Conservation (phyloP, 2,797 vertebrate genomes). For the Oreochromis mossambicus region DNA sequence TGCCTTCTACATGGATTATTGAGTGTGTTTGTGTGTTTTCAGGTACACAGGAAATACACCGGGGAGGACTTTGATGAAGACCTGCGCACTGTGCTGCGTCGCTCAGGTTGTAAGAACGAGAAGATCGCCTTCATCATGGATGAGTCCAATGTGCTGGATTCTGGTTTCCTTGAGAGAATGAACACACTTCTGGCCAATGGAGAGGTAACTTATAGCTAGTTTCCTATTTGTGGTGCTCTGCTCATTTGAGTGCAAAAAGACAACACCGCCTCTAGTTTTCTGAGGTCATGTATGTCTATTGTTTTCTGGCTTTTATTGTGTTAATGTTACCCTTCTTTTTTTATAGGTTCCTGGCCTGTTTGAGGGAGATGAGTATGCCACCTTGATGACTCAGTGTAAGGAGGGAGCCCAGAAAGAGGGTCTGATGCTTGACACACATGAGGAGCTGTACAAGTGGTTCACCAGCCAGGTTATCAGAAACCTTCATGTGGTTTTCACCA, state of each 20-base stretch:
- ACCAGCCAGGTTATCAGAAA: constrained; percentile 99
- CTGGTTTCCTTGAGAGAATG: constrained; percentile 98
- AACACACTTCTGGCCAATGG: constrained; percentile 98
- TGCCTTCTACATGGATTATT: not conserved
- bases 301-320: not conserved
- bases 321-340: not conserved
- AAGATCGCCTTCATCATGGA: constrained; percentile 99
- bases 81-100: constrained; percentile 89
- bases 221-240: not conserved
- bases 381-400: constrained; percentile 98
- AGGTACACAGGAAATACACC: constrained; percentile 98
- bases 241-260: not conserved
- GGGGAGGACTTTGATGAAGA: constrained; percentile 99
- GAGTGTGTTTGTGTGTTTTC: not conserved
- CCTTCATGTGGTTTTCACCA: constrained; percentile 98
- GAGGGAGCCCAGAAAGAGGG: constrained; percentile 99
- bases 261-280: not conserved
- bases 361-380: constrained; percentile 97
- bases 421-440: constrained; percentile 96
- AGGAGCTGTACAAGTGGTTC: constrained; percentile 99
- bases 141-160: constrained; percentile 96
- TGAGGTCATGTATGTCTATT: not conserved
- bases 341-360: constrained; percentile 95
- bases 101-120: constrained; percentile 97
- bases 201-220: constrained; percentile 79